Evolutionary conservation across 2,888 invertebrate genomes (phyloP), one percentile per base, ranked within the genome.

Genomic region (Stenolophus ochropezus): DNA sequence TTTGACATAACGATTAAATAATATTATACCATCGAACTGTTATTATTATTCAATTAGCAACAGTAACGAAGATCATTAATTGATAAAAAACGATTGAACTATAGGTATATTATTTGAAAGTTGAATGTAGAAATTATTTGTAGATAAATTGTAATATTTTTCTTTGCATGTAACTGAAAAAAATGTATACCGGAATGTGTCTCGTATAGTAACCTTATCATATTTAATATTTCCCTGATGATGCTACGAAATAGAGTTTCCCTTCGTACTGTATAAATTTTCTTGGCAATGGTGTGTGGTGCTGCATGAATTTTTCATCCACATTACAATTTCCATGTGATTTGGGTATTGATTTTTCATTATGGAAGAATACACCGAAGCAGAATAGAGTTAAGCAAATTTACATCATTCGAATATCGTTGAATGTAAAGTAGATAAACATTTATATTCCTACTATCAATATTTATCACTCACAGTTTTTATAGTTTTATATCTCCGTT

Each of bases 271-370:
- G 20, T 11, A 56, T 56, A 56, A 56, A 56, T 56, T 56, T 56
- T 11, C 56, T 56, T 56, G 1, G 0, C 56, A 21, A 8, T 56
- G 8, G 20, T 20, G 11, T 56, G 56, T 56, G 18, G 56, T 56
- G n/a, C 61, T 21, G 33, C 51, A 75, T 75, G 53, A 75, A 75
- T 75, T 75, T 75, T 75, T 75, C 75, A 75, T 75, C 75, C n/a
- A 25, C 75, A 53, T 75, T 75, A 75, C 51, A 53, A 53, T 75
- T 75, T 75, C 75, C 75, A 75, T 75, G 75, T 51, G 75, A 75
- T 75, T 75, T 75, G 23, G 16, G 23, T 53, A 75, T 75, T 75
- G 75, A 75, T 75, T 75, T 75, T 53, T 53, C 75, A 75, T 75
- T 51, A 53, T 27, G 53, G 27, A 75, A 53, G 53, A 16, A 53